Evolutionary conservation across 2,113 vertebrate genomes (phyloP), one percentile per base, ranked within the genome.

Genomic region (Pelvicachromis taeniatus): DNA sequence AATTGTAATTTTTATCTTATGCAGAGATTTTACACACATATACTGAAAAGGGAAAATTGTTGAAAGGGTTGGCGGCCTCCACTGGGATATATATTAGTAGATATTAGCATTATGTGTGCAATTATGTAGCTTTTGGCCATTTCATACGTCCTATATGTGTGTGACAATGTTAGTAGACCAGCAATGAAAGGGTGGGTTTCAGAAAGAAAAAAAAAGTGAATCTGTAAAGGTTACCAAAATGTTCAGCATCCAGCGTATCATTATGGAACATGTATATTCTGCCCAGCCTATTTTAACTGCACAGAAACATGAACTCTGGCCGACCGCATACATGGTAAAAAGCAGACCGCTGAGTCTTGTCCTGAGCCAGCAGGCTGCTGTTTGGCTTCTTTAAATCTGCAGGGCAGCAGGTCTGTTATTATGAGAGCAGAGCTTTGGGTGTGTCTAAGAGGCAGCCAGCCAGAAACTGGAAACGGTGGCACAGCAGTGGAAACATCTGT

Each of bases 401-500:
- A 70, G 88, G 59, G 77, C 84, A 88, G 84, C 65, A 70, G 84
- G 63, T 87, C 88, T 94, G 86, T 93, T 80, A 94, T 93, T 92
- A 93, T 87, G 89, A 29, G 77, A 92, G 82, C 88, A 83, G 45
- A 33, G 86, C 83, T 92, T 40, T 91, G 93, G 93, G 93, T 92
- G 94, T 93, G 92, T 93, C 92, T 80, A 86, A 79, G 31, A 45
- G 56, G 80, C 85, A 91, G 79, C 58, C 84, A 84, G 87, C 81
- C 88, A 93, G 87, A 85, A 77, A 77, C 59, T 63, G 81, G 81
- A 86, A 91, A 87, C 80, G 80, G 88, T 92, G 87, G 90, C 90
- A n/a, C 75, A 83, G 78, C 83, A 78, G 65, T 8, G 3, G 7
- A 40, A 88, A 90, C 85, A 89, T 86, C 90, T 94, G 92, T 75